Percentiles rank a stretch among this genome's conserved stretches.
Evolutionary conservation across 2,797 vertebrate species (phyloP).

Genomic region (Halcyon smyrnensis): DNA sequence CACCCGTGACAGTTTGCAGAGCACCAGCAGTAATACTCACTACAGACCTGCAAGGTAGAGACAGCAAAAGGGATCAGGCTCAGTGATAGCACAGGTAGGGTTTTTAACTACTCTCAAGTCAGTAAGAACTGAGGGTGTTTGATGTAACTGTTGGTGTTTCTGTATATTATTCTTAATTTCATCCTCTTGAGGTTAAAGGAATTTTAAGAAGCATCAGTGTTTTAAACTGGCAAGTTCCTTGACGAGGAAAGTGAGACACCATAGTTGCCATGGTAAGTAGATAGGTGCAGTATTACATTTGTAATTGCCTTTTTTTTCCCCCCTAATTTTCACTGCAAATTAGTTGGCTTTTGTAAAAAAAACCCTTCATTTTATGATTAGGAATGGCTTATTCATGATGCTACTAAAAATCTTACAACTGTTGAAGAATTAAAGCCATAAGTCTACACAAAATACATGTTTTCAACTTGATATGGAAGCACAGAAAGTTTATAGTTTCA

Average conservation of each 20-base stretch:
- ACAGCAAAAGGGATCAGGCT: not conserved
- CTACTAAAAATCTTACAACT: not conserved
- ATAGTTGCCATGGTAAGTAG: not conserved
- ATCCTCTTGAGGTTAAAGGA: not conserved
- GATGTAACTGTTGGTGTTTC: not conserved
- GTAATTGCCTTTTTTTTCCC: not conserved
- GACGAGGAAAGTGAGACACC: not conserved
- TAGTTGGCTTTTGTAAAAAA: not conserved
- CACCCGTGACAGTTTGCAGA: not conserved
- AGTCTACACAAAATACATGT: not conserved
- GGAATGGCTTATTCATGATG: not conserved
- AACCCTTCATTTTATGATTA: not conserved
- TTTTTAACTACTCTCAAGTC: not conserved
- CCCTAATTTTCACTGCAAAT: not conserved
- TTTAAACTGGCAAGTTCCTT: not conserved
- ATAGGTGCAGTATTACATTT: not conserved
- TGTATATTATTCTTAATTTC: not conserved
- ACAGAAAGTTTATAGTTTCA: not conserved
- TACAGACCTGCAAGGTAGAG: not conserved
- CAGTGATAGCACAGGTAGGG: not conserved
- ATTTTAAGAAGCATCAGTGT: not conserved
- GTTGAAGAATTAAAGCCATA: not conserved
- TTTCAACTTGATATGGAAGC: not conserved
- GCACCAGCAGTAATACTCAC: not conserved
- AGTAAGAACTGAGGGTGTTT: not conserved